These are phyloP conservation scores for Eueremaeus valkanovi DNA, from an alignment of 2,888 invertebrate genomes.

Conservation along the genomic window DNA sequence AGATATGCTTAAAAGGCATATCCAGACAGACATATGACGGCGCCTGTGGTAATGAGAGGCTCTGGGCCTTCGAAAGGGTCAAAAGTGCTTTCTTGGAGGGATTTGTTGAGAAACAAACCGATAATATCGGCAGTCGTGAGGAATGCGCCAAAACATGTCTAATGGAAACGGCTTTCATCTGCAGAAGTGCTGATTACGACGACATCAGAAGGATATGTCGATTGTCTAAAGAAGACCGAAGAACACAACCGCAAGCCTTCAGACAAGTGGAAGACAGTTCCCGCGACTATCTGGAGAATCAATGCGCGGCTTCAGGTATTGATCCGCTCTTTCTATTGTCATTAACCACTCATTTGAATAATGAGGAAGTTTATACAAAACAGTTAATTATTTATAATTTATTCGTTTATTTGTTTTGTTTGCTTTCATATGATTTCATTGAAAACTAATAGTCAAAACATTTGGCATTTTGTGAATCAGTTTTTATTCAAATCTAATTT, in stretches of 20 bases:
- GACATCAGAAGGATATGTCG: conserved; percentile 54
- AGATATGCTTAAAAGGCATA: conserved; percentile 54
- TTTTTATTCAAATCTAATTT: not conserved
- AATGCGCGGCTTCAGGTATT: conserved; percentile 53
- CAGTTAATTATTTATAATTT: not conserved
- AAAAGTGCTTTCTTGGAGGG: conserved; percentile 54
- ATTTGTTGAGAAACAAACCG: conserved; percentile 53
- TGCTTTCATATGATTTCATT: not conserved
- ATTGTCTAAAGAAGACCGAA: conserved; percentile 56
- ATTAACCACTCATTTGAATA: not conserved
- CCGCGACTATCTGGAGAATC: conserved; percentile 58
- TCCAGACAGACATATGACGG: conserved; percentile 49
- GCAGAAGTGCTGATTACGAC: conserved; percentile 58
- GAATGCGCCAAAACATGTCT: conserved; percentile 57
- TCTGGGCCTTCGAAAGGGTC: conserved; percentile 58
- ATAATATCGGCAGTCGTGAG: conserved; percentile 52
- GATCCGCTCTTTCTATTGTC: not conserved
- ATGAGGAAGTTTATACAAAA: conserved; percentile 2
- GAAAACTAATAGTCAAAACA: not conserved
- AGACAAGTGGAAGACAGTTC: conserved; percentile 53
- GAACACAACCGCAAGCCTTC: conserved; percentile 57
- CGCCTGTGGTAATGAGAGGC: conserved; percentile 53
- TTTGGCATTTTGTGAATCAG: not conserved
- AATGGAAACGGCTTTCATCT: conserved; percentile 56
- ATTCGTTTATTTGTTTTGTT: not conserved